A percentile compares a stretch with the other conserved stretches of the same genome.
phyloP scores from a whole-genome alignment of 1,140 invertebrate genomes.

The Galleria mellonella region DNA sequence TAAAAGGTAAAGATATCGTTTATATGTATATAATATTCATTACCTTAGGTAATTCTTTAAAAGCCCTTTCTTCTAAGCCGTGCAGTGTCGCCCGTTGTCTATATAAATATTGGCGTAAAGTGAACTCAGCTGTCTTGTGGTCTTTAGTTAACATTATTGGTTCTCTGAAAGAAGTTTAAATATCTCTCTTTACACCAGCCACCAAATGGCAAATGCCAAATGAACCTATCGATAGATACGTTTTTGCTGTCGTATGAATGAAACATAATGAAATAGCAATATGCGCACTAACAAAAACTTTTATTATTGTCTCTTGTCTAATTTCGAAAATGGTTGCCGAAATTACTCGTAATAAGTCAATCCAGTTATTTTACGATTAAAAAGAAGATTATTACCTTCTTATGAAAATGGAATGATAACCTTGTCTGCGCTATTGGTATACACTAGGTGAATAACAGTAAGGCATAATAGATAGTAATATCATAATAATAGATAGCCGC shows the following conservation, averaged over 20 bases:
- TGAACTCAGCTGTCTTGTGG: constrained; percentile 78
- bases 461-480: no score
- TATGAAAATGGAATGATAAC: no score
- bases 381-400: background rate
- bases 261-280: no score
- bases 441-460: no score
- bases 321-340: background rate
- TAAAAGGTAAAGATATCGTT: no score
- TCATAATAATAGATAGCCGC: no score
- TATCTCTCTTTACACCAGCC: background rate
- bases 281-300: background rate
- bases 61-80: constrained; percentile 85
- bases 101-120: constrained; percentile 81
- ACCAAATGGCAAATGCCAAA: background rate
- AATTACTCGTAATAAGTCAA: background rate
- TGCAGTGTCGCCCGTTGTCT: constrained; percentile 85
- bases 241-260: no score
- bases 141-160: constrained; percentile 55
- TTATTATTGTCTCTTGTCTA: background rate
- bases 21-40: no score
- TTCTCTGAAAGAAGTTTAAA: constrained; percentile 39
- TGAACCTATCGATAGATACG: background rate
- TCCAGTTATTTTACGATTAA: no score
- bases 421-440: no score
- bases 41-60: constrained; percentile 88